Evolutionary conservation across 2,113 vertebrate genomes (phyloP).

Genomic region (Elaphurus davidianus): DNA sequence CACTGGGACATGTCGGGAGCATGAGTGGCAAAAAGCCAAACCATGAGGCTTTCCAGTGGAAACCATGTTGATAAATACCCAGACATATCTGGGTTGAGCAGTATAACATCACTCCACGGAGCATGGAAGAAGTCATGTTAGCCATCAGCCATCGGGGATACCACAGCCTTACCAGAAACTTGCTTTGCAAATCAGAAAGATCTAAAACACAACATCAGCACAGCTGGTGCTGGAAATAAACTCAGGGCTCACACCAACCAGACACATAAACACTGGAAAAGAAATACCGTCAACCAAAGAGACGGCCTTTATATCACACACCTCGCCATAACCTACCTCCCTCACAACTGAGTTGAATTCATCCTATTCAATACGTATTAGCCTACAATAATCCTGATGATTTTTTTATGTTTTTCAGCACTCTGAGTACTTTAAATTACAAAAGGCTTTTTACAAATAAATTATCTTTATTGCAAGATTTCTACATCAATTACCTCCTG

Average conservation of each 20-base stretch:
- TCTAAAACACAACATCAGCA: background rate
- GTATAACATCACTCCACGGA: background rate
- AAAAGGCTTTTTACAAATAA: constrained; percentile 27
- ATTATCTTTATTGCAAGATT: background rate
- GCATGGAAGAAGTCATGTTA: background rate
- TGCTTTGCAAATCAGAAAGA: background rate
- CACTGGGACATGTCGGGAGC: background rate
- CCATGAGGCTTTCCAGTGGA: background rate
- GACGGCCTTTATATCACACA: background rate
- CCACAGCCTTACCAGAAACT: background rate
- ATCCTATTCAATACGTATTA: background rate
- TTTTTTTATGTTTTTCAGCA: background rate
- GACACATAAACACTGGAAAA: background rate
- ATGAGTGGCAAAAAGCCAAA: background rate
- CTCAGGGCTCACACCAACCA: background rate
- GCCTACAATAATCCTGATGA: background rate
- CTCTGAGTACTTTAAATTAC: background rate
- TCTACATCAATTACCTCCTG: constrained; percentile 1
- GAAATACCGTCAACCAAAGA: background rate
- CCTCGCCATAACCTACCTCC: background rate
- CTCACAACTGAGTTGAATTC: background rate
- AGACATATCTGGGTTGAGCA: background rate
- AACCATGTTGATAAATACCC: background rate
- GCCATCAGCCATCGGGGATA: background rate
- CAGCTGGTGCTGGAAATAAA: background rate